Percentiles rank a stretch among this genome's conserved stretches.
Conservation (phyloP, 2,888 invertebrate genomes). For the Callosobruchus maculatus region DNA sequence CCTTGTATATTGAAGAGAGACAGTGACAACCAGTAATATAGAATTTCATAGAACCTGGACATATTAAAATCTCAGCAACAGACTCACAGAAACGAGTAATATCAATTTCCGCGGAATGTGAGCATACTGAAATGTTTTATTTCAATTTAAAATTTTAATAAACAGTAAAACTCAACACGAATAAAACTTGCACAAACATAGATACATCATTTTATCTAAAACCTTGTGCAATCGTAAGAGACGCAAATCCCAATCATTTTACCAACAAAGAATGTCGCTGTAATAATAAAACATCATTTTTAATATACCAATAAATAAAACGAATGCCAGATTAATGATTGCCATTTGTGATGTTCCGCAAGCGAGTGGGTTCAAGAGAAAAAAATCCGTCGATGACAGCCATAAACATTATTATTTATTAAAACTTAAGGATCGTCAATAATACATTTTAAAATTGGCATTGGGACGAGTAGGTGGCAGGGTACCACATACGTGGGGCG, state of each 20-base stretch:
- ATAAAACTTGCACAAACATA: too few relatives aligned
- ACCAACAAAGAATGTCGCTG: not conserved
- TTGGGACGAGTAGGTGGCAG: not conserved
- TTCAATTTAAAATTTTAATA: too few relatives aligned
- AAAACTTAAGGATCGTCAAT: not conserved
- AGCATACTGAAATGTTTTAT: too few relatives aligned
- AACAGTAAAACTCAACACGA: too few relatives aligned
- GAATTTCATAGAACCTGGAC: too few relatives aligned
- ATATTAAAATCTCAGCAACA: too few relatives aligned
- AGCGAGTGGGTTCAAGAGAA: not conserved
- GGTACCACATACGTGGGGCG: not conserved
- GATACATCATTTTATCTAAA: too few relatives aligned
- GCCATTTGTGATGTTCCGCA: not conserved
- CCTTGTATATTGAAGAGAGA: too few relatives aligned
- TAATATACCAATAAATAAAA: not conserved
- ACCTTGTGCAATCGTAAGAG: not conserved
- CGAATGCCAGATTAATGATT: not conserved
- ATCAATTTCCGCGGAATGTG: too few relatives aligned
- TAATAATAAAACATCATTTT: not conserved
- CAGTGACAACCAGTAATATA: too few relatives aligned
- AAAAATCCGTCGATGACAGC: not conserved
- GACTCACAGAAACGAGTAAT: too few relatives aligned
- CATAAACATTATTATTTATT: not conserved
- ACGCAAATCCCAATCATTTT: not conserved
- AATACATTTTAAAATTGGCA: not conserved